Conservation (phyloP, 2,797 vertebrate species). For the Lepus townsendii region DNA sequence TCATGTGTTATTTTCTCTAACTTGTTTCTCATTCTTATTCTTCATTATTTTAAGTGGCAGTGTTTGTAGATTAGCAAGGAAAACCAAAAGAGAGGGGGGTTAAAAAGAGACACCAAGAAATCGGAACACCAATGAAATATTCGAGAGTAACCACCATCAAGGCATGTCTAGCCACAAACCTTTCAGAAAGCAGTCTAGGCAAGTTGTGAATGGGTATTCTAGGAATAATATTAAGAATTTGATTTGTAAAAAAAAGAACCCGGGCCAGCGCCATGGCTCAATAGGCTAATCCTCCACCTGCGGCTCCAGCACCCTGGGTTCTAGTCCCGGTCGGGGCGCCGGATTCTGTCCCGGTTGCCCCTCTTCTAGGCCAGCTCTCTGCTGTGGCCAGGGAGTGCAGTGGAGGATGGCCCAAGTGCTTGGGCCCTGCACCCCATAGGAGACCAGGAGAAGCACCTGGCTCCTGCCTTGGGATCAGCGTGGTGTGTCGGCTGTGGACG, state of each 20-base stretch:
- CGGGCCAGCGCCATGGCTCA: no score
- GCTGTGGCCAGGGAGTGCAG: no score
- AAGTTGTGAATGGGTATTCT: conserved; percentile 8
- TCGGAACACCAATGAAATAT: neutral
- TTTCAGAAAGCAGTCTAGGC: neutral
- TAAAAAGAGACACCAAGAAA: neutral
- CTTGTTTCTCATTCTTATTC: neutral
- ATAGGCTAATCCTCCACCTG: no score
- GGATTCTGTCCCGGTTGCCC: no score
- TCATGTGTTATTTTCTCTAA: neutral
- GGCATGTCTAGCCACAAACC: neutral
- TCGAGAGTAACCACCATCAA: neutral
- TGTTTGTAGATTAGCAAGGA: neutral
- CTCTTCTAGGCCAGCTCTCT: no score
- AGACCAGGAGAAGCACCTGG: no score
- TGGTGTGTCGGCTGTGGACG: no score
- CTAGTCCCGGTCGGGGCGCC: no score
- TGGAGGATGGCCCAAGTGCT: no score
- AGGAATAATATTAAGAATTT: neutral
- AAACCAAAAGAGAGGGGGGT: neutral
- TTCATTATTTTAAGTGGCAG: neutral
- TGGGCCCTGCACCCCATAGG: no score
- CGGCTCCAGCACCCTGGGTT: no score
- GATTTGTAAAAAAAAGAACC: neutral
- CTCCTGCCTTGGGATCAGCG: no score